Evolutionary conservation across 2,888 invertebrate species (phyloP), one percentile per base, ranked within the genome.

Genomic region (Orthosia gracilis): DNA sequence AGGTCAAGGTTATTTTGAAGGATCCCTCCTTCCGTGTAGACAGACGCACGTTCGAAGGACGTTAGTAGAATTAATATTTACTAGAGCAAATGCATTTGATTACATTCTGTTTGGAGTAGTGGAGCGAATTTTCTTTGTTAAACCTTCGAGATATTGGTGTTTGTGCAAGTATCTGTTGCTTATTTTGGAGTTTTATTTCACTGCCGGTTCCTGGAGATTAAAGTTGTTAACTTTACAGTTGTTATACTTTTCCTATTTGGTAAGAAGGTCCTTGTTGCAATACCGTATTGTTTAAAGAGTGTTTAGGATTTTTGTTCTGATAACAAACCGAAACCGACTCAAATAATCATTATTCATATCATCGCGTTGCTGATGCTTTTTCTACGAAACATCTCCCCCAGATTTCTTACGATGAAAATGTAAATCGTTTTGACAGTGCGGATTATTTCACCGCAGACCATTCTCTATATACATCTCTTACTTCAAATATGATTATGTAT

Each of bases 1-100:
- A 52, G 85, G 85, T 64, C 85, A 85, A 82, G 85, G 82, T 18
- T 26, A n/a, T 23, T 54, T 62, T 47, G 70, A 71, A 82, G 83
- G 85, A 78, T 54, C 21, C 47, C 11, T 69, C 21, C 31, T 31
- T 26, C 15, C 18, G 64, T 18, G 23, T n/a, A 66, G n/a, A 63
- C 18, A 63, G n/a, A 59, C 40, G 62, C 0, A 66, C 61, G 61
- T 49, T 12, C 11, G 26, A 54, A 67, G 72, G 63, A 63, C 74
- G 23, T 55, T 2, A 3, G 31, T 5, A 40, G 54, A 82, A 75
- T 78, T 52, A 68, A 68, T 80, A 75, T 70, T 49, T 77, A 73
- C 50, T 64, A 52, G 55, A 77, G 58, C 55, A 47, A 63, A 67
- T 67, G 64, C 82, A 76, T 58, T 64, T 1, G 4, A 69, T 57